A percentile compares a stretch with the other conserved stretches of the same genome.
phyloP scores from a whole-genome alignment of 2,113 vertebrate species.

The Eudyptes chrysolophus region DNA sequence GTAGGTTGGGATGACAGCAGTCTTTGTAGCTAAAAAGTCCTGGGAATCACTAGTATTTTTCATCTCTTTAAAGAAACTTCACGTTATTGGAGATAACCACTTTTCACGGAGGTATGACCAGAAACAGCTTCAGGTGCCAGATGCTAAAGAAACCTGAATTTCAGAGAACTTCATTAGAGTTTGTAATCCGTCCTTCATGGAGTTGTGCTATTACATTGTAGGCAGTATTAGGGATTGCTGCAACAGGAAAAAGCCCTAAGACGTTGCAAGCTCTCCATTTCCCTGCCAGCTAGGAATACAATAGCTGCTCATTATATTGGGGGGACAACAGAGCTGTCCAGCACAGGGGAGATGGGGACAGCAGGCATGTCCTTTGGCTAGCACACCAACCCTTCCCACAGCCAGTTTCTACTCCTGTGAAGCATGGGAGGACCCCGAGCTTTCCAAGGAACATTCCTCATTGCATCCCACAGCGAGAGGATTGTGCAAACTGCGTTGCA shows the following conservation, averaged over 20 bases:
- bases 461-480: neutral
- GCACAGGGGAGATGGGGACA: neutral
- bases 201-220: neutral
- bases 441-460: constrained; percentile 23
- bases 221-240: neutral
- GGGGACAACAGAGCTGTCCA: neutral
- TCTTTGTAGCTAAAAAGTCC: neutral
- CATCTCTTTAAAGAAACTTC: neutral
- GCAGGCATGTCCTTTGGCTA: neutral
- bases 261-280: neutral
- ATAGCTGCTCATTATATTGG: neutral
- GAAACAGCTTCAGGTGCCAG: neutral
- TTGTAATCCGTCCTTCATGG: neutral
- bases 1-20: neutral
- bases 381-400: neutral
- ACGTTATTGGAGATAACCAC: neutral
- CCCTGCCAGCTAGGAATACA: neutral
- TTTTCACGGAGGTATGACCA: neutral
- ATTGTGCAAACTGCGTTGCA: neutral
- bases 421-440: neutral
- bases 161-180: neutral
- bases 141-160: neutral
- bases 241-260: neutral
- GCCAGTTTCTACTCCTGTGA: neutral
- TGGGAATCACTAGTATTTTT: neutral